Conservation (phyloP, 2,113 vertebrate species). For the Chrysochloris asiatica region DNA sequence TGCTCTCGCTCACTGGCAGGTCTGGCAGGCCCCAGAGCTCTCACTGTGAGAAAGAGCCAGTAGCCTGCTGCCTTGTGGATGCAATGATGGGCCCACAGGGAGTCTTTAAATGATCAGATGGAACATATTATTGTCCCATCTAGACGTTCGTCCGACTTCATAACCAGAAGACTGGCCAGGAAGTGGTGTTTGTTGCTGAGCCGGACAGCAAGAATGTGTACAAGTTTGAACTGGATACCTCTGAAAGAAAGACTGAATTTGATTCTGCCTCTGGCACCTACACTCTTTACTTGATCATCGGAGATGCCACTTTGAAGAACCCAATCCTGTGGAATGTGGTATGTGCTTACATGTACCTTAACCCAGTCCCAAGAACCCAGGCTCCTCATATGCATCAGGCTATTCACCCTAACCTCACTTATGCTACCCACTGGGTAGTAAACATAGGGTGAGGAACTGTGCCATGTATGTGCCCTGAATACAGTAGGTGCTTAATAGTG, state of each 20-base stretch:
- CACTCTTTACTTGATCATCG: conserved; percentile 95
- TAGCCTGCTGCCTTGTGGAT: neutral
- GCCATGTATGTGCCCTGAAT: neutral
- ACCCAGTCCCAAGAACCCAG: neutral
- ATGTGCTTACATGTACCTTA: conserved; percentile 70
- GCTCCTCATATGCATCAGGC: neutral
- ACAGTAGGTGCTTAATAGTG: neutral
- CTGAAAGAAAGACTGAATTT: conserved; percentile 95
- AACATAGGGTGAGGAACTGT: neutral
- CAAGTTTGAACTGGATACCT: conserved; percentile 97
- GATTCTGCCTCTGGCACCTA: conserved; percentile 97
- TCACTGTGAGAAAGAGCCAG: neutral
- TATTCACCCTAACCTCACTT: neutral
- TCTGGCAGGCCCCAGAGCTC: neutral
- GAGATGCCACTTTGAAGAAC: conserved; percentile 97
- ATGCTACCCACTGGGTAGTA: neutral
- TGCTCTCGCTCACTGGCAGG: neutral
- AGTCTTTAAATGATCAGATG: conserved; percentile 24
- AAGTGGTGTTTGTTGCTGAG: conserved; percentile 98
- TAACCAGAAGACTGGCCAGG: conserved; percentile 97
- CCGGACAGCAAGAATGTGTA: conserved; percentile 96
- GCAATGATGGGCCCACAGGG: neutral
- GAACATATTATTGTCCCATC: conserved; percentile 39
- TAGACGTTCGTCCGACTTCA: conserved; percentile 98
- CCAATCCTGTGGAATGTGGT: conserved; percentile 99